Evolutionary conservation across 2,888 invertebrate genomes (phyloP).

Genomic region (Rapana venosa): DNA sequence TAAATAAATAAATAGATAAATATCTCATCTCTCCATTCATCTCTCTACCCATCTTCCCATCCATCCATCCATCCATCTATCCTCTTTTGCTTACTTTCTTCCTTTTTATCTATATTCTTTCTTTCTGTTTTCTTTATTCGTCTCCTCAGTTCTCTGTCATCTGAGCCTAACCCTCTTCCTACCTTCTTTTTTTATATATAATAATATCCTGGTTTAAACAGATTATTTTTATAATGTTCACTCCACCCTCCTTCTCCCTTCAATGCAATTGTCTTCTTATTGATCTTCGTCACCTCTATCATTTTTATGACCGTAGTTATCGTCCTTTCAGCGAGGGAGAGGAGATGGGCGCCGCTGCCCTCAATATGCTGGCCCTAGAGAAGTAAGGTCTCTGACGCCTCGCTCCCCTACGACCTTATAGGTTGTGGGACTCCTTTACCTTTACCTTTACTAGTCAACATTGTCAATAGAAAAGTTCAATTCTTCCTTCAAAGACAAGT

Average conservation of each 20-base stretch:
- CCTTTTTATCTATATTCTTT: neutral
- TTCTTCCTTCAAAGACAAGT: too few species aligned
- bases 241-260: neutral
- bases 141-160: neutral
- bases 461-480: too few species aligned
- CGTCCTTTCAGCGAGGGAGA: too few species aligned
- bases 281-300: constrained; percentile 2
- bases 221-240: neutral
- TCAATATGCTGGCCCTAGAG: too few species aligned
- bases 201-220: neutral
- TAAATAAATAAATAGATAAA: too few species aligned
- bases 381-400: too few species aligned
- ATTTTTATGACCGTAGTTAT: neutral
- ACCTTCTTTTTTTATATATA: neutral
- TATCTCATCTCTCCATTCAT: too few species aligned
- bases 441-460: too few species aligned
- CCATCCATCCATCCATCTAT: neutral
- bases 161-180: neutral
- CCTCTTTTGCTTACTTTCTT: neutral
- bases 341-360: too few species aligned
- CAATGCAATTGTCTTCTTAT: neutral
- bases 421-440: too few species aligned
- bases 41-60: neutral
- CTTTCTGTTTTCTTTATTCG: neutral
- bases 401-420: too few species aligned